Conservation (phyloP, 64 coral and sea anemone species). For the Astreopora myriophthalma region DNA sequence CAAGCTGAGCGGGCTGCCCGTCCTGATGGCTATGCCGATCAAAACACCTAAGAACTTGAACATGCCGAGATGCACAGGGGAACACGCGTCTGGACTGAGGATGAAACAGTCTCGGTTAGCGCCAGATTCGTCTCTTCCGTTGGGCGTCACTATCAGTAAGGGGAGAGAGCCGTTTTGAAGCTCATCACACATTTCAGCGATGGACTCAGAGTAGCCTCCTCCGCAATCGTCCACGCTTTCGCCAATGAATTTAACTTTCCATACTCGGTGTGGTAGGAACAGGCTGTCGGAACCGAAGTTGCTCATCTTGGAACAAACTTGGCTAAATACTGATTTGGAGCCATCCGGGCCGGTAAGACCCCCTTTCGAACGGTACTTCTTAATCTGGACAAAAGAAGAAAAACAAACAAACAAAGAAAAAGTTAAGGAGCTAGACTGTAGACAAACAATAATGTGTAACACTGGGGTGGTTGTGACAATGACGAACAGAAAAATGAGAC, state of each 20-base stretch:
- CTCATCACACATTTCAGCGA: conserved; percentile 99
- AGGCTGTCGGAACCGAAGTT: conserved; percentile 86
- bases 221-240: conserved; percentile 99
- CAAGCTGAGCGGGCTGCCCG: conserved; percentile 93
- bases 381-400: conserved; percentile 43
- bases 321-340: conserved; percentile 94
- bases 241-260: conserved; percentile 98
- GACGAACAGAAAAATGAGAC: too few species aligned
- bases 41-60: conserved; percentile 92
- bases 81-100: conserved; percentile 79
- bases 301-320: conserved; percentile 91
- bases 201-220: conserved; percentile 96
- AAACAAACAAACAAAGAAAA: background rate
- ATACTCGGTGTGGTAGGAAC: conserved; percentile 89
- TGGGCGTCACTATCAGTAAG: conserved; percentile 89
- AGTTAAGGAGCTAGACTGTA: background rate
- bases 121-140: conserved; percentile 97
- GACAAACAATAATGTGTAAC: background rate
- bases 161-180: conserved; percentile 99
- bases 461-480: background rate
- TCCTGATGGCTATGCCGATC: conserved; percentile 94
- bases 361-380: conserved; percentile 91
- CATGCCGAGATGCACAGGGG: conserved; percentile 81
- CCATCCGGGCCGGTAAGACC: conserved; percentile 92
- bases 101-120: conserved; percentile 99